These are phyloP conservation scores for Rhogogaster chlorosoma DNA, from an alignment of 2,888 invertebrate species.

Conservation along the genomic window DNA sequence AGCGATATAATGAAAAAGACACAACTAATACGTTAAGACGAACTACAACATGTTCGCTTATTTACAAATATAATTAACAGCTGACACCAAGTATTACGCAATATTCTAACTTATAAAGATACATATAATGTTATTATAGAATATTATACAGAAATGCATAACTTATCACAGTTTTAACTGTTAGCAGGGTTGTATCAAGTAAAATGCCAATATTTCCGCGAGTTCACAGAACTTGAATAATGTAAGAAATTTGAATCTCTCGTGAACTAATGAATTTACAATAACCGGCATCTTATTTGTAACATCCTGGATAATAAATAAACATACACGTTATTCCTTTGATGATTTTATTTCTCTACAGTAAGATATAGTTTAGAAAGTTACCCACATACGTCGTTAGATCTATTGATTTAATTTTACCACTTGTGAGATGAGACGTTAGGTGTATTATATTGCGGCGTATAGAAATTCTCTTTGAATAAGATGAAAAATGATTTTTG, in stretches of 20 bases:
- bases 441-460: too few relatives aligned
- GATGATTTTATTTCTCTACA: neutral
- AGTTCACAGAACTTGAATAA: neutral
- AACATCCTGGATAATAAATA: neutral
- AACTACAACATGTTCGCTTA: constrained; percentile 60
- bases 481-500: neutral
- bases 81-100: constrained; percentile 67
- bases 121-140: constrained; percentile 41
- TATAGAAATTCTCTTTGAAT: neutral
- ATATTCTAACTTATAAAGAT: constrained; percentile 57
- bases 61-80: constrained; percentile 56
- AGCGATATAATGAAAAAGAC: constrained; percentile 50
- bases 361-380: neutral
- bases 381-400: neutral
- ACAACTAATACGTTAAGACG: constrained; percentile 51
- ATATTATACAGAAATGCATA: constrained; percentile 17
- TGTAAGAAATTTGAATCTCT: neutral
- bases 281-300: neutral
- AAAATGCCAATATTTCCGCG: neutral
- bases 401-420: neutral
- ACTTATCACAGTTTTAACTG: neutral
- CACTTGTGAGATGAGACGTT: neutral
- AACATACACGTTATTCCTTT: constrained; percentile 1
- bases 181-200: neutral
- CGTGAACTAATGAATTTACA: neutral